A percentile compares a stretch with the other conserved stretches of the same genome.
Evolutionary conservation across 2,797 vertebrate genomes (phyloP).

Genomic region (Thamnophis elegans): DNA sequence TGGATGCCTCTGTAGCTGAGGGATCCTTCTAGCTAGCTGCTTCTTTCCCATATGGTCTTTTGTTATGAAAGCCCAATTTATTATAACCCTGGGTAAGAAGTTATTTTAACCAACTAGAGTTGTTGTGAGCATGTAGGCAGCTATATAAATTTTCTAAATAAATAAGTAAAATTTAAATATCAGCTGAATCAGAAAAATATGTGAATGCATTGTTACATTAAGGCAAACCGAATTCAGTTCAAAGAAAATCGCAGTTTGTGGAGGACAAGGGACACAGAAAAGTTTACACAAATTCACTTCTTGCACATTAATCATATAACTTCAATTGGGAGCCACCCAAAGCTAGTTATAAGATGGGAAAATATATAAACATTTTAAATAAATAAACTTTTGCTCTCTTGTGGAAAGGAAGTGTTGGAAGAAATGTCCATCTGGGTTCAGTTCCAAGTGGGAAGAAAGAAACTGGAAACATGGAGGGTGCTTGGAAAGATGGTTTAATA

Average conservation of each 20-base stretch:
- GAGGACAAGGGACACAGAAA: neutral
- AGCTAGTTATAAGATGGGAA: neutral
- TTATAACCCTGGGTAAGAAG: neutral
- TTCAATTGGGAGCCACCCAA: neutral
- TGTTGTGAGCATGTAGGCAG: neutral
- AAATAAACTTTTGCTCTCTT: neutral
- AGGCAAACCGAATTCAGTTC: neutral
- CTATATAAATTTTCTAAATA: neutral
- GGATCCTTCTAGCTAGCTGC: neutral
- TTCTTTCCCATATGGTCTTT: neutral
- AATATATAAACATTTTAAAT: neutral
- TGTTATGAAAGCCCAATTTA: neutral
- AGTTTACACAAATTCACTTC: neutral
- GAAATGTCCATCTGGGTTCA: no score
- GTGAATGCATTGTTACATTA: neutral
- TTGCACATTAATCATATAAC: neutral
- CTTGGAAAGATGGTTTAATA: no score
- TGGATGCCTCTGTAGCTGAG: neutral
- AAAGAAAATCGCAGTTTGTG: neutral
- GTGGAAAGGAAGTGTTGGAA: neutral
- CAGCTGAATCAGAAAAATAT: neutral
- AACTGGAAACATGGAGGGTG: no score
- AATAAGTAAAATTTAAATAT: neutral
- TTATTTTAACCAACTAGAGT: neutral
- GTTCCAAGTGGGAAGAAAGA: no score